These are phyloP conservation scores for Ovis canadensis DNA, from an alignment of 2,113 vertebrate species.

Conservation along the genomic window DNA sequence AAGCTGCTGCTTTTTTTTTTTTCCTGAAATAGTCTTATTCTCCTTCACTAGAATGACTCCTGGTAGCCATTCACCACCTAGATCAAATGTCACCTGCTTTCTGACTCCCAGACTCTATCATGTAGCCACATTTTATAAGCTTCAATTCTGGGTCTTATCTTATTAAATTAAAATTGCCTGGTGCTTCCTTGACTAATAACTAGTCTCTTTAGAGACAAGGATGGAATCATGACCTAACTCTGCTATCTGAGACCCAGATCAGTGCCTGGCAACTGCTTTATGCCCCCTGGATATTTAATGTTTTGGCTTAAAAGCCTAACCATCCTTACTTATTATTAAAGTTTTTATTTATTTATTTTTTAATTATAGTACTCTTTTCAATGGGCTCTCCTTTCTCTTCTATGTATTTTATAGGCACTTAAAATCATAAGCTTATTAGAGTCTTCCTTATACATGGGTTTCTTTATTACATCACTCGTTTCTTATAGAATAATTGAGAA, in stretches of 20 bases:
- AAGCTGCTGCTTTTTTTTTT: background rate
- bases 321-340: background rate
- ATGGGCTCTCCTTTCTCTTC: background rate
- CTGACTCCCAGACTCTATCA: background rate
- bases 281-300: background rate
- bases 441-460: background rate
- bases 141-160: background rate
- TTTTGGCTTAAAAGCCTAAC: background rate
- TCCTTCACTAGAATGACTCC: background rate
- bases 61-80: background rate
- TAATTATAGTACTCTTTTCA: background rate
- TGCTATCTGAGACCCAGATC: background rate
- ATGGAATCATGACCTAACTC: background rate
- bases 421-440: background rate
- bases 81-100: background rate
- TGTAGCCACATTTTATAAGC: fast-evolving
- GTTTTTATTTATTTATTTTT: background rate
- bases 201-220: background rate
- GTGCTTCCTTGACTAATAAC: background rate
- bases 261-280: background rate
- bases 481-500: background rate
- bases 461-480: background rate
- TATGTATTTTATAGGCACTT: background rate
- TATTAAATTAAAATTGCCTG: background rate
- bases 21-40: background rate